A percentile compares a stretch with the other conserved stretches of the same genome.
phyloP scores from a whole-genome alignment of 2,888 invertebrate genomes.

The Drosophila tanythrix region DNA sequence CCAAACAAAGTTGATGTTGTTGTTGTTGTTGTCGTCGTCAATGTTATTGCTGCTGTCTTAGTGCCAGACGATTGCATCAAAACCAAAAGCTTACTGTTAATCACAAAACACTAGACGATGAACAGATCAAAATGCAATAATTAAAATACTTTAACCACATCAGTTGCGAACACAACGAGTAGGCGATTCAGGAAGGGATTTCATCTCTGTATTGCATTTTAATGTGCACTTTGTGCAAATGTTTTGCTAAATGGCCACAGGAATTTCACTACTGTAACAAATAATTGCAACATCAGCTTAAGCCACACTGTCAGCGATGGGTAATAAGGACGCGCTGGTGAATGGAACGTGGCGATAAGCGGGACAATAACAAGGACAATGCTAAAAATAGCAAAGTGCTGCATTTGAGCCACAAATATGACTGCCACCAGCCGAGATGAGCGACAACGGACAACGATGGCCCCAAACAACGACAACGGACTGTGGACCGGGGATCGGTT shows the following conservation, averaged over 20 bases:
- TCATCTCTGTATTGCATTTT: slow-evolving; percentile 1
- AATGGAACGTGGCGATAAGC: slow-evolving; percentile 25
- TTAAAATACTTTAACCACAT: slow-evolving; percentile 33
- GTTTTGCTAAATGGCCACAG: slow-evolving; percentile 10
- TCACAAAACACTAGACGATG: slow-evolving; percentile 51
- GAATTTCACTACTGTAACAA: slow-evolving; percentile 26
- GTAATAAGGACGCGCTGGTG: background rate
- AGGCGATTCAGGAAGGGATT: background rate
- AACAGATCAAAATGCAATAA: slow-evolving; percentile 58
- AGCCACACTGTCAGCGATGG: slow-evolving; percentile 18
- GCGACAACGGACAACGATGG: slow-evolving; percentile 25
- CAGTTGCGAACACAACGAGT: background rate
- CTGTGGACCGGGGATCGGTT: background rate
- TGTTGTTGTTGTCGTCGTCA: slow-evolving; percentile 18
- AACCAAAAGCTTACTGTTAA: slow-evolving; percentile 54
- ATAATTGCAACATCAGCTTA: slow-evolving; percentile 69
- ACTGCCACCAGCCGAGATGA: slow-evolving; percentile 37
- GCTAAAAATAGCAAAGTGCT: slow-evolving; percentile 76
- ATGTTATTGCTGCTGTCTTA: slow-evolving; percentile 16
- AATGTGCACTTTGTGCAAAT: slow-evolving; percentile 11
- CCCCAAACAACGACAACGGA: background rate
- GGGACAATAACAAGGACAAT: slow-evolving; percentile 48
- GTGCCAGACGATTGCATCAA: slow-evolving; percentile 37
- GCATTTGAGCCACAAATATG: slow-evolving; percentile 78
- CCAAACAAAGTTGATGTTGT: slow-evolving; percentile 12